Evolutionary conservation across 2,888 invertebrate species (phyloP), one percentile per base, ranked within the genome.

Genomic region (Agonum fuliginosum): DNA sequence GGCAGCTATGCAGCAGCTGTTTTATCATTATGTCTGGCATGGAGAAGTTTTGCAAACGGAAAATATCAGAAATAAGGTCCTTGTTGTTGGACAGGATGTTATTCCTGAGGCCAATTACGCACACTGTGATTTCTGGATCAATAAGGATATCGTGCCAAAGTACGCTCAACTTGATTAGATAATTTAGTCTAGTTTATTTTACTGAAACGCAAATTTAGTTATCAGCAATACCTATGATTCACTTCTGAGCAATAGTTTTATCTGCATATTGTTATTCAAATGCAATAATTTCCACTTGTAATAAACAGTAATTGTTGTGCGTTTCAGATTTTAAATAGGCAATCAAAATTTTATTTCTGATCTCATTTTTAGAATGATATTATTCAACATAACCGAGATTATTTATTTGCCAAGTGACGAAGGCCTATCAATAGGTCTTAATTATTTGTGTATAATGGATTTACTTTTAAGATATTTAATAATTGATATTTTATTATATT

Each of bases 11-110:
- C 95, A 95, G 83, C 92, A 93, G 80, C 86, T 95, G 27, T 96
- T 96, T 86, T 95, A 95, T 86, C 91, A 93, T 82, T 96, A 91
- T 82, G 94, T 95, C 0, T 91, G 93, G 89, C 91, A 93, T 80
- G 95, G 94, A n/a, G 90, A 89, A 80, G 87, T 94, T 75, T 87
- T 90, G 8, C 89, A 90, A 4, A 91, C 91, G 75, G 86, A 88
- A 30, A 88, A 89, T 6, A 83, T 85, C 14, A 86, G 85, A 1
- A 86, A 87, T 51, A 88, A 89, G 79, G 89, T 94, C 12, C 87
- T 94, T 41, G 88, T 92, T 20, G 91, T 95, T 0, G 93, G 90
- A 0, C 94, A 95, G 84, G 94, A 95, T 84, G 88, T 91, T 10
- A 86, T 92, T 3, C 89, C 92, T 0, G 89, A 90, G 69, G 88